Conservation (phyloP, 2,888 invertebrate species). For the Sinohyriopsis cumingii region DNA sequence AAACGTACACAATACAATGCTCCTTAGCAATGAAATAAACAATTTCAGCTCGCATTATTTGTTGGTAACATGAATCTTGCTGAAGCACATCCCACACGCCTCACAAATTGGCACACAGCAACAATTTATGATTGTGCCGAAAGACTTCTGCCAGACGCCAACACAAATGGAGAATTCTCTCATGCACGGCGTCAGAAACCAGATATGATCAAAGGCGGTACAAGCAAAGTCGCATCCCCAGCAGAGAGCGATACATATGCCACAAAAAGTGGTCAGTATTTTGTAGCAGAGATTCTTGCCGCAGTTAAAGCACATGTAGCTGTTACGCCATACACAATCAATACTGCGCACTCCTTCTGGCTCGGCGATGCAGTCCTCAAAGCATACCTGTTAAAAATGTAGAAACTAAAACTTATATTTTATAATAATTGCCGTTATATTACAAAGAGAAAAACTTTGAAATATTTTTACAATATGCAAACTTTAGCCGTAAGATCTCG, state of each 20-base stretch:
- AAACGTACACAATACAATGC: too few species aligned
- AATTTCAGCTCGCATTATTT: too few species aligned
- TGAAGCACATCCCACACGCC: conserved; percentile 25
- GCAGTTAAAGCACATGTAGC: conserved; percentile 77
- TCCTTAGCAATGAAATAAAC: too few species aligned
- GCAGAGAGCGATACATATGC: conserved; percentile 79
- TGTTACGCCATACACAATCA: conserved; percentile 82
- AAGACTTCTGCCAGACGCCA: conserved; percentile 17
- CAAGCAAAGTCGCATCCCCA: conserved; percentile 71
- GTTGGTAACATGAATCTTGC: neutral
- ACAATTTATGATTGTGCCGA: conserved; percentile 12
- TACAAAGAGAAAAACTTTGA: too few species aligned
- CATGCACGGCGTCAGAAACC: conserved; percentile 81
- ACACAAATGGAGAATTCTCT: conserved; percentile 78
- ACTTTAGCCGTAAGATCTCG: too few species aligned
- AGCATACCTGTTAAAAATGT: conserved; percentile 7
- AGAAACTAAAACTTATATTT: too few species aligned
- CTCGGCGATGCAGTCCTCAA: conserved; percentile 40
- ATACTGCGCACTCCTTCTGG: conserved; percentile 68
- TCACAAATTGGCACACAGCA: conserved; percentile 35
- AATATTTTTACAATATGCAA: too few species aligned
- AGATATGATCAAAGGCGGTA: conserved; percentile 77
- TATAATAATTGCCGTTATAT: too few species aligned
- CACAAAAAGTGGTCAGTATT: conserved; percentile 78
- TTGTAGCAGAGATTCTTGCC: conserved; percentile 82